A percentile compares a stretch with the other conserved stretches of the same genome.
Evolutionary conservation across 2,113 vertebrate genomes (phyloP).

Genomic region (Pachyramphus minor): DNA sequence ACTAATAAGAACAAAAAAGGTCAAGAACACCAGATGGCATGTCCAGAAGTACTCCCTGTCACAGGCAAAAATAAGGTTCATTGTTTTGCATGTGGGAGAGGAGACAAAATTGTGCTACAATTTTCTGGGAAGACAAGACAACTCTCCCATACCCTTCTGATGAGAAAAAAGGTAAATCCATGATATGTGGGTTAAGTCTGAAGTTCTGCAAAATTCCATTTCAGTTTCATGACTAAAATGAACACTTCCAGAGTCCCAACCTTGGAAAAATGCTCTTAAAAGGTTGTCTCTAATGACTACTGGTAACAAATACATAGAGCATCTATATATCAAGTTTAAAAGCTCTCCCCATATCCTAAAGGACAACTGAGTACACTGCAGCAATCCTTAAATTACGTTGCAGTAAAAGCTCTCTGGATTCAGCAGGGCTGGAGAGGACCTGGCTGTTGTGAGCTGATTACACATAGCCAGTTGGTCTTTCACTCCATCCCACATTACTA

Average conservation of each 20-base stretch:
- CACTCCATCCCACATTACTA: neutral
- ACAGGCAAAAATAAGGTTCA: conserved; percentile 7
- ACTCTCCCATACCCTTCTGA: neutral
- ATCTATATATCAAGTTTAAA: neutral
- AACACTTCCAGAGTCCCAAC: neutral
- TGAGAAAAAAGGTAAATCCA: neutral
- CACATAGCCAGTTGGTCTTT: neutral
- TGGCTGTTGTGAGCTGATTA: neutral
- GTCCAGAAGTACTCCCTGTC: conserved; percentile 22
- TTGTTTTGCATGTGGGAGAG: neutral
- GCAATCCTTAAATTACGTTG: neutral
- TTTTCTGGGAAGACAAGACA: neutral
- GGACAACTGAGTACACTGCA: neutral
- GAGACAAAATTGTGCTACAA: conserved; percentile 3
- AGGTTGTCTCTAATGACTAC: neutral
- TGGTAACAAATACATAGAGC: neutral
- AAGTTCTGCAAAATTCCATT: neutral
- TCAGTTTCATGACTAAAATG: neutral
- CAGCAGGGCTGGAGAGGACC: neutral
- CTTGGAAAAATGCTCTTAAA: neutral
- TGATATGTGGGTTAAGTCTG: neutral
- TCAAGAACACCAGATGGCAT: conserved; percentile 39
- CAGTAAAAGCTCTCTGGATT: neutral
- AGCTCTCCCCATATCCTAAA: neutral
- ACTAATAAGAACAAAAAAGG: neutral